Evolutionary conservation across 2,888 invertebrate genomes (phyloP), one percentile per base, ranked within the genome.

Genomic region (Anoncus sp.): DNA sequence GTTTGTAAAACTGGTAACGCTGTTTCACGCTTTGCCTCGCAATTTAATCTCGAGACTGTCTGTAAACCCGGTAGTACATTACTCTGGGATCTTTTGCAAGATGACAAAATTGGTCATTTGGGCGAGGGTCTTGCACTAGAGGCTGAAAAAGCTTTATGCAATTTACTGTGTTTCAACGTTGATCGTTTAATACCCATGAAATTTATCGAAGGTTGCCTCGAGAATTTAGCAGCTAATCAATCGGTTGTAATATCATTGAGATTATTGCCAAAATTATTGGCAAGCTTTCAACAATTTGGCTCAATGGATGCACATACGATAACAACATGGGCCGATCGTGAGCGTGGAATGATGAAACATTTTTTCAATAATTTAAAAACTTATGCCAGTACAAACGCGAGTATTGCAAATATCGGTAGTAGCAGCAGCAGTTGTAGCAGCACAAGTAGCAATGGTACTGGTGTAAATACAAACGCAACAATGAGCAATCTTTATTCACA

Each of bases 141-240:
- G 92, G 98, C 98, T 1, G 98, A 98, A 90, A 98, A 98, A 87
- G 97, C 97, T 1, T 92, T 98, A 0, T 97, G 97, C 85, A 97
- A 97, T 83, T 92, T 98, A 24, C 93, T 98, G 0, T 98, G 98
- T 89, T 98, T 97, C 87, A 97, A 96, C 86, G 97, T 97, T 1
- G 98, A 98, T 90, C 95, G 97, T 83, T 94, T 96, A 79, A 97
- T 98, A 81, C 93, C 97, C 71, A 97, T 97, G 92, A 98, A 98
- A 91, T 98, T 98, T 87, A 98, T 98, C 82, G 98, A 98, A 91
- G 98, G 98, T 9, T 98, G 98, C 87, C 92, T 98, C 55, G 96
- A 97, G 85, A 98, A 98, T 92, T 93, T 98, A 79, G 96, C 97
- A 14, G 95, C 95, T 83, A 97, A 98, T 91, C 95, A 96, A 89